Conservation (phyloP, 2,888 invertebrate genomes). For the Abrostola tripartita region DNA sequence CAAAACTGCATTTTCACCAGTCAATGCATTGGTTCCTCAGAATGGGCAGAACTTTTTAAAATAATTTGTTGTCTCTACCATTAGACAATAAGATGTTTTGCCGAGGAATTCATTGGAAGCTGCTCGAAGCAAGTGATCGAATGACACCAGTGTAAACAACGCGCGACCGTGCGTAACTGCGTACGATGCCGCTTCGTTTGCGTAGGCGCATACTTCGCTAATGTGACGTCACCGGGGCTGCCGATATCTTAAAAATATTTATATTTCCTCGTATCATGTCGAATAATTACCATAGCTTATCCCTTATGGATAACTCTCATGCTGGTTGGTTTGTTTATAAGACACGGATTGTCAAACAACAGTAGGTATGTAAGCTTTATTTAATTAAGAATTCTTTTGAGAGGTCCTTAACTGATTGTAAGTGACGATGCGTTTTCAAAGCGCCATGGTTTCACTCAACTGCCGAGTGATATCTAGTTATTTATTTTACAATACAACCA, state of each 20-base stretch:
- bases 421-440: no score
- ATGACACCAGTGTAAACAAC: background rate
- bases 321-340: background rate
- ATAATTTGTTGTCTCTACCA: slow-evolving; percentile 1
- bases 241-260: slow-evolving; percentile 12
- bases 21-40: no score
- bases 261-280: slow-evolving; percentile 1
- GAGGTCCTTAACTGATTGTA: no score
- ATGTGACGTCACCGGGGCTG: slow-evolving; percentile 15
- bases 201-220: slow-evolving; percentile 31
- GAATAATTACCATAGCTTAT: slow-evolving; percentile 11
- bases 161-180: slow-evolving; percentile 9
- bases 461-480: no score
- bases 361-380: background rate
- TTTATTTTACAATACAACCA: no score
- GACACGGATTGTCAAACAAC: background rate
- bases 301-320: background rate
- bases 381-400: no score
- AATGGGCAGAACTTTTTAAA: no score
- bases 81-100: slow-evolving; percentile 35
- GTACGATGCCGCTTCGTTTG: slow-evolving; percentile 6
- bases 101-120: slow-evolving; percentile 40
- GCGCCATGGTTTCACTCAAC: no score
- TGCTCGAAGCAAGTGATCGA: background rate
- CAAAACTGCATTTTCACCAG: no score